Evolutionary conservation across 2,888 invertebrate species (phyloP).

Genomic region (Colletes collaris): DNA sequence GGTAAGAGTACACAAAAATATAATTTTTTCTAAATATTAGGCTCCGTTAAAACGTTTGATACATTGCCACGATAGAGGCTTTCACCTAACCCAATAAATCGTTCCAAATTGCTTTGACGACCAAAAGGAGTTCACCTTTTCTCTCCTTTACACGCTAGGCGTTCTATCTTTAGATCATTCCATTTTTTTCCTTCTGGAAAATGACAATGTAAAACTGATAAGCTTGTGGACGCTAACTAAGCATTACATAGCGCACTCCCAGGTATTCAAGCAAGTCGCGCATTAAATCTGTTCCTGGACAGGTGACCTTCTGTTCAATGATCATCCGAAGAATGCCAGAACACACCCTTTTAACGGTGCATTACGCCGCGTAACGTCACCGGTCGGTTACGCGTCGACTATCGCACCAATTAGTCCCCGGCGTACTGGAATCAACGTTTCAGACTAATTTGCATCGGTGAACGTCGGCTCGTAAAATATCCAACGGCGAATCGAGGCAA

Average conservation of each 20-base stretch:
- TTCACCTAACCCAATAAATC: too few relatives aligned
- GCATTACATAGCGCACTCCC: conserved; percentile 8
- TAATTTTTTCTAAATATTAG: too few relatives aligned
- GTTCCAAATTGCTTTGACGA: too few relatives aligned
- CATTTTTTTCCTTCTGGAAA: neutral
- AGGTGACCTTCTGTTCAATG: conserved; percentile 46
- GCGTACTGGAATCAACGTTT: neutral
- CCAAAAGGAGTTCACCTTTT: too few relatives aligned
- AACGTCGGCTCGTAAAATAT: neutral
- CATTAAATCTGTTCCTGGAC: conserved; percentile 24
- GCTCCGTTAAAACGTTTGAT: too few relatives aligned
- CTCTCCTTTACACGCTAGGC: too few relatives aligned
- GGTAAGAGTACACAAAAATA: too few relatives aligned
- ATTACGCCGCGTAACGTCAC: conserved; percentile 8
- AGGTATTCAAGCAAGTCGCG: conserved; percentile 12
- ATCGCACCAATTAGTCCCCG: neutral
- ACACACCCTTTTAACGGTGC: conserved; percentile 60
- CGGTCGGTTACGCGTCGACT: neutral
- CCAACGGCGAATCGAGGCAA: neutral
- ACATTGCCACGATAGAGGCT: too few relatives aligned
- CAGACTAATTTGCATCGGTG: neutral
- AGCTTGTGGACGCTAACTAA: neutral
- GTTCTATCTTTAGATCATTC: too few relatives aligned
- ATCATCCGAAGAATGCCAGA: conserved; percentile 51
- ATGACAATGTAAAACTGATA: neutral